Evolutionary conservation across 92 coral and sea anemone genomes (phyloP).

Genomic region (Epizoanthus scotinus): DNA sequence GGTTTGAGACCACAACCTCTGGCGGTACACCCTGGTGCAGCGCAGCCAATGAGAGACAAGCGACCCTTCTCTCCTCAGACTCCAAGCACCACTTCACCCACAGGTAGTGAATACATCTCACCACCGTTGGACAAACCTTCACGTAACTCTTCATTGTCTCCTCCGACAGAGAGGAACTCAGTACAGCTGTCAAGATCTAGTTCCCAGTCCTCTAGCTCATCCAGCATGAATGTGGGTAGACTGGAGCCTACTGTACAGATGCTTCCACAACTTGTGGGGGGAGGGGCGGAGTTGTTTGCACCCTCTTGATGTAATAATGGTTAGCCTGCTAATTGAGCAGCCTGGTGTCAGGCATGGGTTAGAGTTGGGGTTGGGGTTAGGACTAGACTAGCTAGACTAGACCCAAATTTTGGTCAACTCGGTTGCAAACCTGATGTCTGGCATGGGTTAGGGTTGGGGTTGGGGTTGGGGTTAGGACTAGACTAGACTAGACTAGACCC

Average conservation of each 20-base stretch:
- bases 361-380: no score
- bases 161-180: conserved; percentile 3
- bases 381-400: no score
- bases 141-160: not conserved
- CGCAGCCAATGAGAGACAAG: conserved; percentile 27
- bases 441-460: no score
- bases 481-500: no score
- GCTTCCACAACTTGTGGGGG: conserved; percentile 31
- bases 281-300: conserved; percentile 39
- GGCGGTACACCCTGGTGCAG: conserved; percentile 39
- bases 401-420: no score
- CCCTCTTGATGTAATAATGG: conserved; percentile 14
- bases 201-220: conserved; percentile 28
- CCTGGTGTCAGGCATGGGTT: no score
- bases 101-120: not conserved
- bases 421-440: no score
- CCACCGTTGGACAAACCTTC: conserved; percentile 13
- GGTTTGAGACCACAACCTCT: conserved; percentile 25
- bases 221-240: conserved; percentile 31
- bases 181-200: conserved; percentile 17
- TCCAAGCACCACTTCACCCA: not conserved
- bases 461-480: no score
- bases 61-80: conserved; percentile 12
- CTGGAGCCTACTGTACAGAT: conserved; percentile 30
- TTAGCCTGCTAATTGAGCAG: not conserved